Evolutionary conservation across 2,797 vertebrate genomes (phyloP), one percentile per base, ranked within the genome.

Genomic region (Hozukius guyotensis): DNA sequence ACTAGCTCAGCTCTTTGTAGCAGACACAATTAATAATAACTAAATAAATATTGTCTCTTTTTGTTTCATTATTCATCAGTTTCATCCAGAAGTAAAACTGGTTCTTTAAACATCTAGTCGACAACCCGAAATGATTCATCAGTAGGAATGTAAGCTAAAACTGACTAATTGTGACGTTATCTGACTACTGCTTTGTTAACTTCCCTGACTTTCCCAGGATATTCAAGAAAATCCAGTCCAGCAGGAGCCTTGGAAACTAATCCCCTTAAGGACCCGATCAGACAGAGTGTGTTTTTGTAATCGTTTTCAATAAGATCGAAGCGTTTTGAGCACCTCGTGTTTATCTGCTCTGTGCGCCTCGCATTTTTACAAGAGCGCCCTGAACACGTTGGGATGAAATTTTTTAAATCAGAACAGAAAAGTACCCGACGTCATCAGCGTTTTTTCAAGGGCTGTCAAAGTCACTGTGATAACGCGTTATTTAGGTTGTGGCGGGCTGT

Each of bases 371-470:
- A 49, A 18, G 16, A 49, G 16, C 42, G 16, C 42, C 16, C 16
- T 49, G 42, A 49, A 49, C 16, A 18, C 42, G 1, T 18, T 20
- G 16, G 1, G 42, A 8, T 49, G 7, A 20, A 42, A 5, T 13
- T 12, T 46, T 18, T 46, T 46, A 46, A 46, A 0, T 46, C 42
- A 46, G 42, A 46, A 8, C 7, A 16, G 42, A 46, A 18, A 46
- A 46, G 42, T 0, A 0, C 42, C 42, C 16, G 7, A 46, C 3
- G 16, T 4, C 42, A 46, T 46, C 42, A 46, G 6, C 0, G 16
- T 18, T 46, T 46, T 46, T 46, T 18, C 16, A 46, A 46, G 42
- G 42, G 42, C 42, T 46, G 16, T 46, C 42, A 46, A 46, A 46
- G 42, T 46, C 18, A 46, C 16, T 18, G 42, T 8, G 42, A 46